A percentile compares a stretch with the other conserved stretches of the same genome.
Conservation (phyloP, 2,113 vertebrate genomes). For the Dasyornis broadbenti region DNA sequence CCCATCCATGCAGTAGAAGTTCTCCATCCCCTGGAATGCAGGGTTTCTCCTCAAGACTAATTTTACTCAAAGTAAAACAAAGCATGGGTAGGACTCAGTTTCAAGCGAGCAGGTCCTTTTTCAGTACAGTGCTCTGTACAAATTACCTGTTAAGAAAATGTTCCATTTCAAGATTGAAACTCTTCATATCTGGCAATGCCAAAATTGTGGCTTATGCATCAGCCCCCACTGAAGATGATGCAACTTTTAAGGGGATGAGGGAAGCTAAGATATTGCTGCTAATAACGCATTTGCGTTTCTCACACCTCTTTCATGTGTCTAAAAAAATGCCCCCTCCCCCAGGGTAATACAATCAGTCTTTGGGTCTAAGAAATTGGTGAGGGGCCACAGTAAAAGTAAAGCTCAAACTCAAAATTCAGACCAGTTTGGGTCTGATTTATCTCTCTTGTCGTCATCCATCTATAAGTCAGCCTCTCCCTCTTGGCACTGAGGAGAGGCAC, state of each 20-base stretch:
- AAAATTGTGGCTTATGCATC: not conserved
- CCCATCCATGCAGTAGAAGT: no score
- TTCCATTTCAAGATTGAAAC: not conserved
- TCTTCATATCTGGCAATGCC: not conserved
- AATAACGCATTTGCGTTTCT: not conserved
- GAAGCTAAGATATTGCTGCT: not conserved
- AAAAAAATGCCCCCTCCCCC: not conserved
- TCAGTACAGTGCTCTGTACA: not conserved
- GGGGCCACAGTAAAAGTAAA: not conserved
- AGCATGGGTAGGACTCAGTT: not conserved
- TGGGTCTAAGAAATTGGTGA: fast-evolving
- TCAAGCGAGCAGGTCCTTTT: not conserved
- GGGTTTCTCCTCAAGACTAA: not conserved
- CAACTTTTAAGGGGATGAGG: not conserved
- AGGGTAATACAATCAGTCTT: not conserved
- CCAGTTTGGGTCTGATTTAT: not conserved
- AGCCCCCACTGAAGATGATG: not conserved
- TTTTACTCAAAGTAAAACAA: not conserved
- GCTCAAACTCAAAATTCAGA: not conserved
- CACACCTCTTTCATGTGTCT: not conserved
- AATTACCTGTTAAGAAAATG: not conserved
- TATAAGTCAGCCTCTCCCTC: not conserved
- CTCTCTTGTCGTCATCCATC: not conserved
- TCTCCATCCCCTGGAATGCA: not conserved
- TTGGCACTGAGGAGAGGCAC: not conserved